Conservation (phyloP, 2,113 vertebrate genomes). For the Petrocephalus microphthalmus region DNA sequence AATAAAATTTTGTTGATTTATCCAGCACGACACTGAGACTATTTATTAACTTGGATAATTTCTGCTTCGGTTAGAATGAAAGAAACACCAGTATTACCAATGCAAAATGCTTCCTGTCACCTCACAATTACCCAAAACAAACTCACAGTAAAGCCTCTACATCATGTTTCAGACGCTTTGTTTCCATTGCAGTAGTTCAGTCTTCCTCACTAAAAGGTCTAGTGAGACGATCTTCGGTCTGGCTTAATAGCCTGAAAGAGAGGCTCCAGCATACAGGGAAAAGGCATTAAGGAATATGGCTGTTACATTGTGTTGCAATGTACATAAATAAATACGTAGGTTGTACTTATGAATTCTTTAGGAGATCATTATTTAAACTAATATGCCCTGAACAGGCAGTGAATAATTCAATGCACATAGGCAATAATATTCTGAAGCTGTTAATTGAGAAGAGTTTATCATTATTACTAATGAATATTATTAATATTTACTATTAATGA, state of each 20-base stretch:
- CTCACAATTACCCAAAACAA: neutral
- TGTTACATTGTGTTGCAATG: neutral
- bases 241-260: neutral
- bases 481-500: neutral
- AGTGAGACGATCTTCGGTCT: neutral
- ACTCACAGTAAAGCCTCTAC: conserved; percentile 75
- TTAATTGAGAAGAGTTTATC: neutral
- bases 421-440: neutral
- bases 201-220: neutral
- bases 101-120: neutral
- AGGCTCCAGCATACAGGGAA: neutral
- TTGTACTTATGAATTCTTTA: neutral
- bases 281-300: neutral
- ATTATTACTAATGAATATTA: neutral
- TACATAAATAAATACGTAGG: neutral
- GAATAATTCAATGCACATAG: neutral
- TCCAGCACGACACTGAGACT: neutral
- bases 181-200: conserved; percentile 58
- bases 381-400: neutral
- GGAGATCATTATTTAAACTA: neutral
- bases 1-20: neutral
- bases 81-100: neutral
- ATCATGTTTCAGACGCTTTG: conserved; percentile 65
- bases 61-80: neutral
- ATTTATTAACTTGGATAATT: neutral